Conservation (phyloP, 2,797 vertebrate species). For the Clamator glandarius region DNA sequence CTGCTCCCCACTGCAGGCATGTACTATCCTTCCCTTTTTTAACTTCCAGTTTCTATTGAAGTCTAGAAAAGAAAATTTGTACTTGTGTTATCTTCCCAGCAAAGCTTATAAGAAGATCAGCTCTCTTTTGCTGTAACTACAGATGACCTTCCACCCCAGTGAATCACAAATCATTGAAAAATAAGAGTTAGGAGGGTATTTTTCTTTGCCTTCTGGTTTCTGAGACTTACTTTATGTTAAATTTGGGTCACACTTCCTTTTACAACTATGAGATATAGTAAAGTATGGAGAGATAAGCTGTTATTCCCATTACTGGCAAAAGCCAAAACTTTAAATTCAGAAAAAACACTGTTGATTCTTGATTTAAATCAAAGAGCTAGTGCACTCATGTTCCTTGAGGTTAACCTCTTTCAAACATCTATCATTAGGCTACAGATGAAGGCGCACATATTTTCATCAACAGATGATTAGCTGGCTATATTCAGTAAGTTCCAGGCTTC, state of each 20-base stretch:
- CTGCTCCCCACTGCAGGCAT: not conserved
- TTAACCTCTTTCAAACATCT: not conserved
- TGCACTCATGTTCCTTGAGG: not conserved
- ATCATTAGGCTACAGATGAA: not conserved
- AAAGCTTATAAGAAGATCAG: not conserved
- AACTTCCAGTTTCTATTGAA: not conserved
- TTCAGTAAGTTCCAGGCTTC: not conserved
- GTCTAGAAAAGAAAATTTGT: not conserved
- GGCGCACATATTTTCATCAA: not conserved
- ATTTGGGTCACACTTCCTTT: constrained; percentile 1
- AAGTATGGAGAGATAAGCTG: constrained; percentile 76
- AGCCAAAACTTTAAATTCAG: constrained; percentile 63
- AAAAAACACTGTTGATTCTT: constrained; percentile 19
- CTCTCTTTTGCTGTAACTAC: not conserved
- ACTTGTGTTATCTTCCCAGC: not conserved
- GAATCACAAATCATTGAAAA: not conserved
- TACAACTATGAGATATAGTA: constrained; percentile 54
- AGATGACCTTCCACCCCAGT: not conserved
- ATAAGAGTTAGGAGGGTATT: not conserved
- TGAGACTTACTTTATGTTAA: constrained; percentile 25
- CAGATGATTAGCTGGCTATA: not conserved
- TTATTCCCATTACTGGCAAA: constrained; percentile 7
- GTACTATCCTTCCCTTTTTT: not conserved
- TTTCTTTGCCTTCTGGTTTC: constrained; percentile 8
- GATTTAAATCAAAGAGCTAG: constrained; percentile 18